Evolutionary conservation across 2,797 vertebrate species (phyloP).

Genomic region (Darevskia mixta): DNA sequence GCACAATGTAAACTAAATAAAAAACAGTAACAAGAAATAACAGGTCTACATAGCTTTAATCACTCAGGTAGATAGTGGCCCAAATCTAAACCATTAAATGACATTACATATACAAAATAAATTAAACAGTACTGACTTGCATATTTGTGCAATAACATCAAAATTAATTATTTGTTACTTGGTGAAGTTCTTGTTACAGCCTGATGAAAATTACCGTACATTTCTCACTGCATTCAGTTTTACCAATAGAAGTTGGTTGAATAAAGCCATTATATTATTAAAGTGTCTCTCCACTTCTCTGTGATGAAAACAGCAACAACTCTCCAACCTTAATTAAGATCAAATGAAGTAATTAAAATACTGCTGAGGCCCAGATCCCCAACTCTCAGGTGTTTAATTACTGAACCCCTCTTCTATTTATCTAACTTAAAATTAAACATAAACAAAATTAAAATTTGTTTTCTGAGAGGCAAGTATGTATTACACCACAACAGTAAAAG

Average conservation of each 20-base stretch:
- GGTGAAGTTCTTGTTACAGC: background rate
- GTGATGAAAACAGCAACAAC: background rate
- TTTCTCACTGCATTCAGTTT: background rate
- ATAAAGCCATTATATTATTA: background rate
- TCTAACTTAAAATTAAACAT: conserved; percentile 32
- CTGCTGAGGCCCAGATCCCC: conserved; percentile 17
- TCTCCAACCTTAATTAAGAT: conserved; percentile 32
- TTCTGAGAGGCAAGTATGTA: conserved; percentile 27
- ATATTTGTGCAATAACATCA: background rate
- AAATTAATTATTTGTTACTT: background rate
- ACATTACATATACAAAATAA: conserved; percentile 7
- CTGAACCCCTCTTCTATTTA: conserved; percentile 6
- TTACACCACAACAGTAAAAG: background rate
- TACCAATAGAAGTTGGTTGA: background rate
- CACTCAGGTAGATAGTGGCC: background rate
- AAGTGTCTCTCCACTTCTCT: background rate
- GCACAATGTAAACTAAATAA: background rate
- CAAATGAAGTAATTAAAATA: conserved; percentile 30
- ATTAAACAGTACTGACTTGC: background rate
- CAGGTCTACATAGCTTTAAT: background rate
- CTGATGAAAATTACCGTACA: background rate
- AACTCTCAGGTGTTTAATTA: conserved; percentile 48
- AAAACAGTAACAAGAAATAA: background rate
- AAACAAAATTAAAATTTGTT: conserved; percentile 20
- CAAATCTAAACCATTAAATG: conserved; percentile 5